A percentile compares a stretch with the other conserved stretches of the same genome.
phyloP scores from a whole-genome alignment of 2,888 invertebrate genomes.

The Drosophila nr. perissopoda region DNA sequence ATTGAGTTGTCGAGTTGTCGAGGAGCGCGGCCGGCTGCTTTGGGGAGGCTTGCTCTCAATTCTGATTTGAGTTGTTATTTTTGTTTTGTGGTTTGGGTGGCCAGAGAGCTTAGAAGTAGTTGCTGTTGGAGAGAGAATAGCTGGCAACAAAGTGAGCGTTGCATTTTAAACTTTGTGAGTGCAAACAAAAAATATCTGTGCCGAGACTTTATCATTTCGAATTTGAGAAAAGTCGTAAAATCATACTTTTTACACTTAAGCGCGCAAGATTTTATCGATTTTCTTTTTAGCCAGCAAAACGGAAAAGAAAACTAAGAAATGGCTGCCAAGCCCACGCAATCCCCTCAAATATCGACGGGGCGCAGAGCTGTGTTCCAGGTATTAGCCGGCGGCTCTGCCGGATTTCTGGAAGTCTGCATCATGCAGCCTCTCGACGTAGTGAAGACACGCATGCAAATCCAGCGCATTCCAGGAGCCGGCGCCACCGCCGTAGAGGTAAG shows the following conservation, averaged over 20 bases:
- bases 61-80: slow-evolving; percentile 14
- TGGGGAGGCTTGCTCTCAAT: slow-evolving; percentile 11
- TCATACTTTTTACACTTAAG: not conserved
- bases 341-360: slow-evolving; percentile 67
- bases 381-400: slow-evolving; percentile 94
- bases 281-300: not conserved
- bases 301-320: not conserved
- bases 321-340: not conserved
- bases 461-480: slow-evolving; percentile 81
- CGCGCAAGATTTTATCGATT: not conserved
- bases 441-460: slow-evolving; percentile 95
- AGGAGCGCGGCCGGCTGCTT: slow-evolving; percentile 43
- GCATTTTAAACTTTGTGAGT: not conserved
- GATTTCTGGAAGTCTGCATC: slow-evolving; percentile 96
- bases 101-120: not conserved
- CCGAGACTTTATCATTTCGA: not conserved
- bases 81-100: slow-evolving; percentile 9
- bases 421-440: slow-evolving; percentile 98
- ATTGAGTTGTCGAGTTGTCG: slow-evolving; percentile 56
- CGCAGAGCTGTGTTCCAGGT: slow-evolving; percentile 82
- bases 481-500: slow-evolving; percentile 68
- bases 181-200: slow-evolving; percentile 3
- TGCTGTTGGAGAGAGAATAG: not conserved
- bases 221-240: not conserved
- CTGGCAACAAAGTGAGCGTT: slow-evolving; percentile 31